Evolutionary conservation across 2,113 vertebrate genomes (phyloP), one percentile per base, ranked within the genome.

Genomic region (Hemiscyllium ocellatum): DNA sequence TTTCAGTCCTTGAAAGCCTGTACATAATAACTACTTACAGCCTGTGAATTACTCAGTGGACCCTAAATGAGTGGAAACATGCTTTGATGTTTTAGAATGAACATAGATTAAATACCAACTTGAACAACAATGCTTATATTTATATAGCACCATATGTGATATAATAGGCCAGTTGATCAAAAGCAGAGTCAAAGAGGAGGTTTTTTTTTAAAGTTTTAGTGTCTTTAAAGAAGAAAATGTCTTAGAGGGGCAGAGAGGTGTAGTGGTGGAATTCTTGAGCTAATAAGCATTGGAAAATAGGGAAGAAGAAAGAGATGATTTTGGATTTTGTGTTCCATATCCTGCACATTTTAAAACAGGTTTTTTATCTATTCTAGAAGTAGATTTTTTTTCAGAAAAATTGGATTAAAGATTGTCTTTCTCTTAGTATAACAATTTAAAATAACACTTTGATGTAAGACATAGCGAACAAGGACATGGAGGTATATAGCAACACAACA

Each of bases 21-120:
- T 72, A 95, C 94, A 95, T 95, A 95, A 95, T 72, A 95, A 95
- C 69, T 29, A 95, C 93, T 95, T 95, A 72, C 56, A 12, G 24
- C 29, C 12, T 47, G 68, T 24, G 72, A 70, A 95, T 95, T 95
- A 95, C 68, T 13, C 94, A 95, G 94, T 95, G 94, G 68, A 76
- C 94, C 69, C 68, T 4, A 95, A 76, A 26, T 95, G 52, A 95
- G 94, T 33, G 72, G 42, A 72, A 52, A 72, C 72, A 69, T 95
- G 68, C 47, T 29, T 72, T 95, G 94, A 72, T 95, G 19, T 95
- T 50, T 42, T 72, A 50, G 68, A 76, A 52, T 47, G 42, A 52
- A 13, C 10, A 24, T 76, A 72, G 68, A 70, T 24, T 72, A 76
- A 69, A 70, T 76, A 26, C 66, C 66, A 50, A 52, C 83, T 50